A percentile compares a stretch with the other conserved stretches of the same genome.
Conservation (phyloP, 2,888 invertebrate species). For the Pollenia labialis region DNA sequence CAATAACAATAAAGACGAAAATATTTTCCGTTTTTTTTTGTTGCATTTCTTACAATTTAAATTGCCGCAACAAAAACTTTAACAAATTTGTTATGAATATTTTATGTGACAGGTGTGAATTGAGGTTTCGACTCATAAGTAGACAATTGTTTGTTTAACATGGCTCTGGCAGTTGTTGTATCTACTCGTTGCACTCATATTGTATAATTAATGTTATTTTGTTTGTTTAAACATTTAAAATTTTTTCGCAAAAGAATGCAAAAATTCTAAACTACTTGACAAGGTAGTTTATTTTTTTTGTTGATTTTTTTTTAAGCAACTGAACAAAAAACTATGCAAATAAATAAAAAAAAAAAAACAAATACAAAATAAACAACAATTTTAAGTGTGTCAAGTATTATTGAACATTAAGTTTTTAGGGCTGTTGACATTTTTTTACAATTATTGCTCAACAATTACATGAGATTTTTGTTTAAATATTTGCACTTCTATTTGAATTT, state of each 20-base stretch:
- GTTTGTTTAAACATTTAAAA: constrained; percentile 15
- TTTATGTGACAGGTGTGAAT: constrained; percentile 63
- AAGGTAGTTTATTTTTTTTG: constrained; percentile 55
- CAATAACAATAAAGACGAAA: not conserved
- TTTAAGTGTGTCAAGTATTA: constrained; percentile 70
- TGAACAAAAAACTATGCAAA: not conserved
- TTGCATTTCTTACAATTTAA: not conserved
- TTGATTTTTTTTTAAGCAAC: constrained; percentile 1
- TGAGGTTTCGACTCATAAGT: constrained; percentile 44
- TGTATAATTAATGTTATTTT: not conserved
- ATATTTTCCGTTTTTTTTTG: not conserved
- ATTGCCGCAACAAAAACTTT: constrained; percentile 5
- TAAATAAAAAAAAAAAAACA: constrained; percentile 34
- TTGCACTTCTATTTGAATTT: not conserved
- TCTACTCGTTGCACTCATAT: not conserved
- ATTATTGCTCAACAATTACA: constrained; percentile 48
- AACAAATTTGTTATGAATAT: constrained; percentile 37
- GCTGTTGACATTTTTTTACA: constrained; percentile 55
- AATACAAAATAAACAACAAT: constrained; percentile 13
- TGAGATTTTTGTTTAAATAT: not conserved
- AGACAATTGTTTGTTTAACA: constrained; percentile 13
- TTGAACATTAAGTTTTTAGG: constrained; percentile 48
- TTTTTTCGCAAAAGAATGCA: constrained; percentile 60
- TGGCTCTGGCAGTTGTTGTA: constrained; percentile 17
- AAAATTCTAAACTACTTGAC: constrained; percentile 68